A percentile compares a stretch with the other conserved stretches of the same genome.
These are phyloP conservation scores for Heliconius aoede DNA, from an alignment of 2,888 invertebrate species.

Conservation along the genomic window DNA sequence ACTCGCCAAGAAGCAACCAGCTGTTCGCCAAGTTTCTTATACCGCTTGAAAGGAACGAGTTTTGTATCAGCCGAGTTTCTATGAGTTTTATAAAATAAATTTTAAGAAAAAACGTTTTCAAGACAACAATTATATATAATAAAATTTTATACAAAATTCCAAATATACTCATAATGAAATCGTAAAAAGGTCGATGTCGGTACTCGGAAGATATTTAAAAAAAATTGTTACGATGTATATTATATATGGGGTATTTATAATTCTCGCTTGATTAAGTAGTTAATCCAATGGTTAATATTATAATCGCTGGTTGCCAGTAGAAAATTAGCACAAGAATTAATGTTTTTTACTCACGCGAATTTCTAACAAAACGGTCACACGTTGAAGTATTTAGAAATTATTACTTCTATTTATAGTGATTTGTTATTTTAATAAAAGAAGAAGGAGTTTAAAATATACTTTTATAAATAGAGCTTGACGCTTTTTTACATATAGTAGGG, in stretches of 20 bases:
- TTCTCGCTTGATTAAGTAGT: conserved; percentile 5
- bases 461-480: too few species aligned
- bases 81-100: conserved; percentile 42
- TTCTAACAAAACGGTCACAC: neutral
- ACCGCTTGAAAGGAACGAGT: conserved; percentile 67
- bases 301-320: conserved; percentile 32
- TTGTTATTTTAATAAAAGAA: neutral
- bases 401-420: neutral
- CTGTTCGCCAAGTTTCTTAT: conserved; percentile 68
- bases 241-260: too few species aligned
- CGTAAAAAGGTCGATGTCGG: too few species aligned
- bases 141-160: too few species aligned
- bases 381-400: neutral
- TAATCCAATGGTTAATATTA: conserved; percentile 37
- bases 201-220: too few species aligned
- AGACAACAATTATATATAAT: too few species aligned
- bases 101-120: neutral
- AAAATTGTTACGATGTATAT: too few species aligned
- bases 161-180: too few species aligned
- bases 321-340: conserved; percentile 36
- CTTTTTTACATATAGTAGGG: too few species aligned
- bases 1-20: conserved; percentile 71
- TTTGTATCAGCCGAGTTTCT: conserved; percentile 57
- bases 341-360: conserved; percentile 32
- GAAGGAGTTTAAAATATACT: too few species aligned